Evolutionary conservation across 2,113 vertebrate species (phyloP).

Genomic region (Rutilus rutilus): DNA sequence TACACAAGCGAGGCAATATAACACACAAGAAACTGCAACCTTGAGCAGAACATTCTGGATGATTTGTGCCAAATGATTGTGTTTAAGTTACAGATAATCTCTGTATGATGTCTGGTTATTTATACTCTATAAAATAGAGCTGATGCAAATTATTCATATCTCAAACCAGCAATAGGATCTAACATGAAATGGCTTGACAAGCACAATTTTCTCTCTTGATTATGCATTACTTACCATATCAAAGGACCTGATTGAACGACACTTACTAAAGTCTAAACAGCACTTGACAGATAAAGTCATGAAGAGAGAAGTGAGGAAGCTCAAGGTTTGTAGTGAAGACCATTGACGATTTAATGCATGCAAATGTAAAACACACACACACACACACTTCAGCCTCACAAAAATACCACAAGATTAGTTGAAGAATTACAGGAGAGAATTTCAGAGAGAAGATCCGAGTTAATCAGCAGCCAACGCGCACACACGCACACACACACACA

Average conservation of each 20-base stretch:
- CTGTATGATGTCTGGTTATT: not conserved
- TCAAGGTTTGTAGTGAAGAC: not conserved
- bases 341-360: not conserved
- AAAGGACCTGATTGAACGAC: not conserved
- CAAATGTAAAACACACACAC: conserved; percentile 1
- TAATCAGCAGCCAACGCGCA: not conserved
- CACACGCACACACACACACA: too few species aligned
- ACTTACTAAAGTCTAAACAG: not conserved
- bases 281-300: not conserved
- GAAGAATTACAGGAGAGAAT: conserved; percentile 1
- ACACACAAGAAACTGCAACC: too few species aligned
- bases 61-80: not conserved
- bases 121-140: not conserved
- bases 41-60: too few species aligned
- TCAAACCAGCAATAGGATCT: not conserved
- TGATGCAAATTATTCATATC: not conserved
- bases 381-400: not conserved
- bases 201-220: not conserved
- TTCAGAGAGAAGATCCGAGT: not conserved
- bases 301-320: not conserved
- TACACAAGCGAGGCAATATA: too few species aligned
- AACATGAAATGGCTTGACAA: not conserved
- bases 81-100: not conserved
- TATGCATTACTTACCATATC: not conserved
- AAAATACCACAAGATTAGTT: not conserved